phyloP scores from a whole-genome alignment of 2,888 invertebrate genomes.

The Belgica antarctica region DNA sequence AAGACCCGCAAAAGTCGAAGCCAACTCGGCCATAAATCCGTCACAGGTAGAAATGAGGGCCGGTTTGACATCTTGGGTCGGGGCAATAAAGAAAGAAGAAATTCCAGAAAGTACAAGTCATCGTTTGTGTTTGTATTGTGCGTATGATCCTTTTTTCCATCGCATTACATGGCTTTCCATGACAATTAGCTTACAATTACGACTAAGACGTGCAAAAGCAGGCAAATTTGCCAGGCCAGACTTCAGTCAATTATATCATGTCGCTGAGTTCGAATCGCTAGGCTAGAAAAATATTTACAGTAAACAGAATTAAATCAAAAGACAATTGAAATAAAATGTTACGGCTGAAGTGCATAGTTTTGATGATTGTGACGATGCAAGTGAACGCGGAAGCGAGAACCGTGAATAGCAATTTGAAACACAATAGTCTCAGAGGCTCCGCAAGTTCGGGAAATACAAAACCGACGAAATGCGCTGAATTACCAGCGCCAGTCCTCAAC shows the following conservation, averaged over 20 bases:
- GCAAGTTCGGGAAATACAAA: no score
- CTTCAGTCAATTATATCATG: slow-evolving; percentile 33
- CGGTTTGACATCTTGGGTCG: slow-evolving; percentile 1
- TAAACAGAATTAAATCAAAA: neutral
- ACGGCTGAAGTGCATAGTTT: neutral
- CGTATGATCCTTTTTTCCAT: slow-evolving; percentile 38
- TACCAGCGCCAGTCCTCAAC: slow-evolving; percentile 50
- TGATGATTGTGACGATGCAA: neutral
- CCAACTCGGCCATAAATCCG: neutral
- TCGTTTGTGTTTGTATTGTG: slow-evolving; percentile 32
- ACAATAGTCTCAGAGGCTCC: neutral
- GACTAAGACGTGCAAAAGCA: neutral
- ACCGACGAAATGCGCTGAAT: slow-evolving; percentile 47
- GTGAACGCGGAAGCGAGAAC: neutral
- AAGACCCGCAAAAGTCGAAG: neutral
- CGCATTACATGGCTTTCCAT: no score
- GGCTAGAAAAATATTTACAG: neutral
- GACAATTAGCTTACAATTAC: slow-evolving; percentile 34
- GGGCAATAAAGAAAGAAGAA: neutral
- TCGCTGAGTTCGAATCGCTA: slow-evolving; percentile 30
- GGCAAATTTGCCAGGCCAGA: neutral
- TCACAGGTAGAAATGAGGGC: slow-evolving; percentile 4
- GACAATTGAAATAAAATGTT: slow-evolving; percentile 10
- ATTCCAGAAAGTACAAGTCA: neutral
- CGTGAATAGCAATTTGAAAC: neutral